Base-by-base conservation (phyloP, 1,140 invertebrate genomes). In the Lepidurus couesii region DNA sequence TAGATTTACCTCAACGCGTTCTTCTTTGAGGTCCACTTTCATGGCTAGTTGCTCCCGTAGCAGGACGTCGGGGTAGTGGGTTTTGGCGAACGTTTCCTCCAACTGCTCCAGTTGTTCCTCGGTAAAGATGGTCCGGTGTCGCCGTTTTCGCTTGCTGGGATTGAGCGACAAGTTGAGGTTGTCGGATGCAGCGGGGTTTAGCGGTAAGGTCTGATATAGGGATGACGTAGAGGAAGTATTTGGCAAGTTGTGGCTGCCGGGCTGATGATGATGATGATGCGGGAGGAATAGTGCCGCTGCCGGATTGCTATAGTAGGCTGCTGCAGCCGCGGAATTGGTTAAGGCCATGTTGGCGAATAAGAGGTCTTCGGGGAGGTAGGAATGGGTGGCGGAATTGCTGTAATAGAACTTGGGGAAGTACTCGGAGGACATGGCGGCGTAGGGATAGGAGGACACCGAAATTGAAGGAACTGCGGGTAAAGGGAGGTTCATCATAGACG, bases 101-200 rank as follows among this genome's bases (percentile, higher is more conserved):
- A 99, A 86, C 83, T 98, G 94, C 84, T 97, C 95, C 74, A 99
- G 85, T 84, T 99, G 97, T 84, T 98, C 96, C 85, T 98, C 97
- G 1, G 95, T 98, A 87, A 99, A 99, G 84, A 98, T 98, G 44
- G 97, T 98, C 78, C 93, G 78, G 47, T 79, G 78, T 8, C 78
- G 73, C 11, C 78, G 73, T 75, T 79, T 79, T 5, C 78, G 34
- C 34, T 79, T 79, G 77, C 77, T 65, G 43, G 53, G 53, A n/a
- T 65, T 65, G 53, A 65, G 16, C 21, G 53, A 13, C 21, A 65
- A 16, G 53, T 65, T 65, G 1, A 65, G 53, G 13, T 65, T 65
- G 7, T 65, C 53, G 53, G 53, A 65, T 13, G 53, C 16, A 11
- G 53, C 53, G 16, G 9, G 6, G 13, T 65, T 65, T 7, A 65